phyloP scores from a whole-genome alignment of 2,888 invertebrate species.

The Amiota communis region DNA sequence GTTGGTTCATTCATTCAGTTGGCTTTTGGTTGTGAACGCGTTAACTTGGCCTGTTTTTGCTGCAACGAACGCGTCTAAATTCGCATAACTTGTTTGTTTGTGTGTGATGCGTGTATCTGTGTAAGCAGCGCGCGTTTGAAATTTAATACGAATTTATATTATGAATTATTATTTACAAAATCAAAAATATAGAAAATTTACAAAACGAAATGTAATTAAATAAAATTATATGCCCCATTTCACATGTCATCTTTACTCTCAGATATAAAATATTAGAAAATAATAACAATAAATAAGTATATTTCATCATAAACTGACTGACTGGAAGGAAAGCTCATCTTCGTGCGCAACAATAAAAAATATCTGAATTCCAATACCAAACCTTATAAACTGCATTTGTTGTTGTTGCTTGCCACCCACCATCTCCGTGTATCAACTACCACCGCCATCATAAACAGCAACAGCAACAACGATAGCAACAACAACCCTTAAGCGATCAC shows the following conservation, averaged over 20 bases:
- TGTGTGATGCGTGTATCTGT: slow-evolving; percentile 36
- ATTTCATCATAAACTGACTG: neutral
- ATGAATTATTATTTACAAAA: neutral
- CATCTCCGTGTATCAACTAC: neutral
- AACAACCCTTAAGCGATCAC: too few relatives aligned
- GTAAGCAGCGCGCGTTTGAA: slow-evolving; percentile 1
- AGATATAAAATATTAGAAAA: too few relatives aligned
- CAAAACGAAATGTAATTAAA: neutral
- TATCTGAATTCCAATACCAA: neutral
- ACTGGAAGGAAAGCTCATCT: slow-evolving; percentile 11
- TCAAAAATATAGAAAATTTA: neutral
- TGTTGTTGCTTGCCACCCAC: too few relatives aligned
- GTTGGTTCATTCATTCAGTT: neutral
- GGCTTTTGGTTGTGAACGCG: slow-evolving; percentile 59
- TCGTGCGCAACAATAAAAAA: neutral
- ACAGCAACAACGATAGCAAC: neutral
- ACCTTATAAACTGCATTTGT: slow-evolving; percentile 9
- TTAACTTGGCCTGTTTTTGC: slow-evolving; percentile 47
- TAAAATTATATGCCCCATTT: neutral
- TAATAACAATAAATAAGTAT: too few relatives aligned
- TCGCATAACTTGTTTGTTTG: slow-evolving; percentile 38
- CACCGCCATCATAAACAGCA: neutral
- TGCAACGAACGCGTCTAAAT: slow-evolving; percentile 36
- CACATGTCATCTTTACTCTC: neutral
- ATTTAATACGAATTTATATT: too few relatives aligned